These are phyloP conservation scores for Periophthalmus magnuspinnatus DNA, from an alignment of 2,797 vertebrate genomes.

Conservation along the genomic window DNA sequence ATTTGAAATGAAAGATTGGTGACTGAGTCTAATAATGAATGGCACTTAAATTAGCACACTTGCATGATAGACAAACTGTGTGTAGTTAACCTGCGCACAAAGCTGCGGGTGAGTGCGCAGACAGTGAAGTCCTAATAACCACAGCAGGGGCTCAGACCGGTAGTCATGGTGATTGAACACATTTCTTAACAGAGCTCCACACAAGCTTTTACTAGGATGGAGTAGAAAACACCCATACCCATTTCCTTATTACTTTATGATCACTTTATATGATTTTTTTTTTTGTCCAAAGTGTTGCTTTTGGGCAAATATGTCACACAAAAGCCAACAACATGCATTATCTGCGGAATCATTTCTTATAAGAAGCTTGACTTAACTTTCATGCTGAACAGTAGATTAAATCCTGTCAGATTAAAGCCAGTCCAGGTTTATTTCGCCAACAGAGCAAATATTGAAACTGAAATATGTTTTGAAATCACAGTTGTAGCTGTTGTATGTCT, in stretches of 20 bases:
- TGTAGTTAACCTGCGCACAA: conserved; percentile 60
- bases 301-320: no score
- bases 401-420: no score
- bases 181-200: conserved; percentile 64
- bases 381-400: neutral
- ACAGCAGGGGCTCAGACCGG: conserved; percentile 64
- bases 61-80: conserved; percentile 33
- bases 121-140: conserved; percentile 67
- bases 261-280: conserved; percentile 50
- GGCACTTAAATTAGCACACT: conserved; percentile 23
- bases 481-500: neutral
- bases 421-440: neutral
- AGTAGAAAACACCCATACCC: conserved; percentile 11
- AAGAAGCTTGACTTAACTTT: neutral
- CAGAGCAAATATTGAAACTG: neutral
- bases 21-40: conserved; percentile 20
- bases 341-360: no score
- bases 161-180: conserved; percentile 75
- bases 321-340: neutral
- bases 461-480: neutral
- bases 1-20: conserved; percentile 23
- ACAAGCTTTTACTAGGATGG: conserved; percentile 51
- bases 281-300: neutral
- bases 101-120: conserved; percentile 49
- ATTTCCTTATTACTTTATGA: conserved; percentile 53